Base-by-base conservation (phyloP, 2,113 vertebrate genomes). In the Condylura cristata region DNA sequence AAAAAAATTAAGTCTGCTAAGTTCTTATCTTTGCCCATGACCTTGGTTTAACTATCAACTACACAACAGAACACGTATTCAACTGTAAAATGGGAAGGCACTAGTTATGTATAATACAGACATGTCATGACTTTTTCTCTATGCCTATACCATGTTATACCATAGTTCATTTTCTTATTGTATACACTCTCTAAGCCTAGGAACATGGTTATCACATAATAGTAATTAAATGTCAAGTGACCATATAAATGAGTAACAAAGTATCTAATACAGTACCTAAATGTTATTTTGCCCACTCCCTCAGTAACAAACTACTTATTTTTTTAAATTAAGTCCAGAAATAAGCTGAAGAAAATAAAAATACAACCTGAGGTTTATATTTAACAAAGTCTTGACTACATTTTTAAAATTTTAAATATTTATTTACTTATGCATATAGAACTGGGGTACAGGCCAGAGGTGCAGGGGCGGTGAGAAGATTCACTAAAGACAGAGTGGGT, bases 281-380 rank as follows among this genome's bases (percentile, higher is more conserved):
- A 83, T 44, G n/a, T 76, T 75, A 90, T 58, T 89, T 85, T 63
- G 37, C 17, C 41, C 84, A 95, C 4, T 22, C 18, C 28, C 72
- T 56, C 56, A 65, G 24, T 41, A 86, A 34, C 80, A 92, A 94
- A 79, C 16, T 37, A 89, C 61, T 68, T 34, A 72, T 7, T 80
- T 66, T 90, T 58, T 83, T 71, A 63, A 93, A 96, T 86, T 58
- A 76, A 2, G 76, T 46, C 26, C 51, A 76, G 11, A 48, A 28
- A 39, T 82, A 80, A 80, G 13, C 41, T 89, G 87, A 84, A 63
- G 18, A 91, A 92, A 65, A 58, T 12, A 32, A 93, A 79, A 86
- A 86, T 32, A 56, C 1, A 68, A 82, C 41, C 48, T 76, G 6
- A 78, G 63, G 79, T 84, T 72, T 71, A 10, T 48, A 85, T 32